Percentiles rank a stretch among this genome's conserved stretches.
Evolutionary conservation across 2,113 vertebrate genomes (phyloP).

Genomic region (Lepidothrix coronata): DNA sequence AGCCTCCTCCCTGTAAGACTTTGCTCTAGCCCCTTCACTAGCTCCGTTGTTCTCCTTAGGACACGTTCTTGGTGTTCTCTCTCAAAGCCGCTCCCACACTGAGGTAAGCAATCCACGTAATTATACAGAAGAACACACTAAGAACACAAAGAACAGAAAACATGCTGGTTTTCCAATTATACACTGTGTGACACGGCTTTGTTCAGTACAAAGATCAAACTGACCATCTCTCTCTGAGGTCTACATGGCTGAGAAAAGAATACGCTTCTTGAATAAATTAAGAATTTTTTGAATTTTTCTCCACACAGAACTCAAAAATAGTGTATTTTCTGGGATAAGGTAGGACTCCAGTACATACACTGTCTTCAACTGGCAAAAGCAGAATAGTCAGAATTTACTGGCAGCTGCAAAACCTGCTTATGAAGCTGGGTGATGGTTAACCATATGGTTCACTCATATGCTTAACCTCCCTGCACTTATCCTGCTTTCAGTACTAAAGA

Average conservation of each 20-base stretch:
- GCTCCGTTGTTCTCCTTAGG: not conserved
- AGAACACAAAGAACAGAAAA: not conserved
- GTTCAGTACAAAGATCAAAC: not conserved
- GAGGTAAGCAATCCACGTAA: not conserved
- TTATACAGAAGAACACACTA: not conserved
- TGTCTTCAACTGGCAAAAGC: not conserved
- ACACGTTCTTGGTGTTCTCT: not conserved
- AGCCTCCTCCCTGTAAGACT: not conserved
- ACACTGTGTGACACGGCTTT: not conserved
- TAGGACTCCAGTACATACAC: no score
- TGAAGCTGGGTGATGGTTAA: not conserved
- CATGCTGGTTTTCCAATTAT: not conserved
- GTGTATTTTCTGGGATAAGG: not conserved
- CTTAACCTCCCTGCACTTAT: not conserved
- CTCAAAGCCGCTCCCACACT: not conserved
- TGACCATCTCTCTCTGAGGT: not conserved
- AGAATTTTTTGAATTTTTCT: not conserved
- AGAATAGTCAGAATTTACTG: not conserved
- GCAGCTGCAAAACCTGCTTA: not conserved
- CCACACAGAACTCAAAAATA: not conserved
- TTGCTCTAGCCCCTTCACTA: not conserved
- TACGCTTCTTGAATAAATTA: not conserved
- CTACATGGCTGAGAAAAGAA: not conserved
- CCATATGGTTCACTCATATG: not conserved
- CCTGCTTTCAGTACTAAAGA: not conserved